Evolutionary conservation across 2,797 vertebrate species (phyloP).

Genomic region (Danio jaintianensis): DNA sequence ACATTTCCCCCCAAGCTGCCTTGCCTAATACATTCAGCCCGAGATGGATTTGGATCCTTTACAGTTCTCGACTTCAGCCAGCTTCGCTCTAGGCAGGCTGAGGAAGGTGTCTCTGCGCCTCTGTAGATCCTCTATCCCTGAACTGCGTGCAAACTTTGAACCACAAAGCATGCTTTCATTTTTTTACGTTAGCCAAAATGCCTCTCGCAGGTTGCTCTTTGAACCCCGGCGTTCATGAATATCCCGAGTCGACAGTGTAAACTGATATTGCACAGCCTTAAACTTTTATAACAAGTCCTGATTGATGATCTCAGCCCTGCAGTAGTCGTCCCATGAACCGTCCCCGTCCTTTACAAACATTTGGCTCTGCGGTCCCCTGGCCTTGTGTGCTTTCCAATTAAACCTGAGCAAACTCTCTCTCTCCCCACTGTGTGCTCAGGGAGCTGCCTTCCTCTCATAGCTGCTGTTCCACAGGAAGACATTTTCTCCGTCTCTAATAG

Average conservation of each 20-base stretch:
- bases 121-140: conserved; percentile 55
- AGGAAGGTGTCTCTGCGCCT: conserved; percentile 39
- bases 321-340: conserved; percentile 27
- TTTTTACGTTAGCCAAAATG: conserved; percentile 33
- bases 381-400: conserved; percentile 57
- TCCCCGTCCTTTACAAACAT: conserved; percentile 44
- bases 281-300: conserved; percentile 35
- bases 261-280: conserved; percentile 24
- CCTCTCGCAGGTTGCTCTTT: conserved; percentile 25
- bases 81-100: conserved; percentile 56
- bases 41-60: conserved; percentile 62
- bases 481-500: conserved; percentile 65
- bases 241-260: neutral
- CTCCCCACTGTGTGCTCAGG: conserved; percentile 56
- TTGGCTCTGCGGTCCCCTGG: conserved; percentile 46
- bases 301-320: conserved; percentile 37
- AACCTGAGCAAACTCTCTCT: conserved; percentile 60
- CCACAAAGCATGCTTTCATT: conserved; percentile 43
- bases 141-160: conserved; percentile 47
- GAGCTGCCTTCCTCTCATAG: conserved; percentile 53
- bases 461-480: conserved; percentile 65
- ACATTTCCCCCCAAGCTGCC: conserved; percentile 60
- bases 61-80: conserved; percentile 57
- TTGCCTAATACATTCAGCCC: conserved; percentile 57
- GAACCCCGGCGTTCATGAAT: neutral